phyloP scores from a whole-genome alignment of 1,140 invertebrate genomes.

The Drosophila oshimai region DNA sequence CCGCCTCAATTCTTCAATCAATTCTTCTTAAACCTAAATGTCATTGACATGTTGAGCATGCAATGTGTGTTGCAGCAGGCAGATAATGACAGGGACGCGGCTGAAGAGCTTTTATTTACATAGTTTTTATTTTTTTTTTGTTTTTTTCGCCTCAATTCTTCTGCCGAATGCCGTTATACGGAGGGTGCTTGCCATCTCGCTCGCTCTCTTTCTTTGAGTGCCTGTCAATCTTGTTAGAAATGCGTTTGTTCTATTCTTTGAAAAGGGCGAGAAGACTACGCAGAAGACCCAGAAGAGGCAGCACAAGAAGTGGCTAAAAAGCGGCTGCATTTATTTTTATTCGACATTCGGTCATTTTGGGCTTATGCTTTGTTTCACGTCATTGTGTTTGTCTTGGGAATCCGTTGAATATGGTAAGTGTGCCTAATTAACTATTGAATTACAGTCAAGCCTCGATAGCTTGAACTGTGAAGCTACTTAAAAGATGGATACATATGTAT shows the following conservation, averaged over 20 bases:
- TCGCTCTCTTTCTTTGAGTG: constrained; percentile 4
- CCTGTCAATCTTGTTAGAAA: constrained; percentile 56
- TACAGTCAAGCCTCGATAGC: not conserved
- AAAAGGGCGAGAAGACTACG: constrained; percentile 27
- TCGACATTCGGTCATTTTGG: constrained; percentile 50
- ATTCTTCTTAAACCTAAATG: constrained; percentile 39
- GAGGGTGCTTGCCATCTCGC: not conserved
- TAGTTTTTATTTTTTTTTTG: not conserved
- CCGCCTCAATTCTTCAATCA: constrained; percentile 57
- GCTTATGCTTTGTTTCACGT: constrained; percentile 47
- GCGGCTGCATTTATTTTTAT: constrained; percentile 59
- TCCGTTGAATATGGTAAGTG: constrained; percentile 6
- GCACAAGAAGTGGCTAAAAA: not conserved
- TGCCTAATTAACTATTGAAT: constrained; percentile 42
- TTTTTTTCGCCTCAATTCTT: constrained; percentile 14
- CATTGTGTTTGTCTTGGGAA: constrained; percentile 19
- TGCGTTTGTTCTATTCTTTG: constrained; percentile 45
- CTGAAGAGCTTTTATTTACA: constrained; percentile 12
- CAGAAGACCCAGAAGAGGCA: constrained; percentile 1
- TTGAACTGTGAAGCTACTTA: not conserved
- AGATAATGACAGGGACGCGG: constrained; percentile 5
- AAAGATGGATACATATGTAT: no score
- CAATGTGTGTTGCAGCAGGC: constrained; percentile 18
- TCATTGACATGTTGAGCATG: constrained; percentile 55
- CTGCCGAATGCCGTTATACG: constrained; percentile 17